Conservation (phyloP, 2,888 invertebrate genomes). For the Zaprionus lineosus region DNA sequence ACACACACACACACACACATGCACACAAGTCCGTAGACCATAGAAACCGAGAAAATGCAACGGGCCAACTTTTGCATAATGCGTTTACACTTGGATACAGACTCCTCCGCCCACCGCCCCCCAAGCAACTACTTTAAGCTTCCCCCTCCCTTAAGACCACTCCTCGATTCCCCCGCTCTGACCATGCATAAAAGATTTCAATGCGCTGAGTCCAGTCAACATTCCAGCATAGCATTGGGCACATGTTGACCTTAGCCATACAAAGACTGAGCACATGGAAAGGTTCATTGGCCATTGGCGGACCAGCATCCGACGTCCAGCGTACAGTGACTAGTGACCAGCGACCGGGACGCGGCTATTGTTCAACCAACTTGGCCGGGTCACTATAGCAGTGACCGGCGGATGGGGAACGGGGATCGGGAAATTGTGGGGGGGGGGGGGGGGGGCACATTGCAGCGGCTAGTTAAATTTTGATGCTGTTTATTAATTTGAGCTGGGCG, state of each 20-base stretch:
- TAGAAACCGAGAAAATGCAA: conserved; percentile 17
- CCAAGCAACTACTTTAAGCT: neutral
- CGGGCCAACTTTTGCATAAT: conserved; percentile 69
- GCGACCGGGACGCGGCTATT: conserved; percentile 28
- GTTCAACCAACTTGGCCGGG: conserved; percentile 10
- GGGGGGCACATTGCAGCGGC: conserved; percentile 6
- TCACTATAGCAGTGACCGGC: too few relatives aligned
- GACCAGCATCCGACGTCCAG: too few relatives aligned
- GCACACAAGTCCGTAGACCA: conserved; percentile 15
- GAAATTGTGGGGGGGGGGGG: neutral
- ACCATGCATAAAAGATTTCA: conserved; percentile 66
- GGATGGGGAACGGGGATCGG: neutral
- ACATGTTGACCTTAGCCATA: conserved; percentile 65
- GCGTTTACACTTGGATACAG: conserved; percentile 47
- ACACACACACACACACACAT: neutral
- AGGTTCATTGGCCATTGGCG: conserved; percentile 62
- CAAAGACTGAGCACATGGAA: conserved; percentile 35
- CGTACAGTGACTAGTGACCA: too few relatives aligned
- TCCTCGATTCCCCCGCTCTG: neutral
- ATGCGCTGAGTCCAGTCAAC: conserved; percentile 43
- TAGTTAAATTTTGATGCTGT: conserved; percentile 61
- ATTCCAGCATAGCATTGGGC: conserved; percentile 40
- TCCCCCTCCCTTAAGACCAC: neutral
- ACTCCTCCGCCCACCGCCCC: neutral
- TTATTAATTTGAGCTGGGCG: conserved; percentile 59